Evolutionary conservation across 2,113 vertebrate species (phyloP).

Genomic region (Callochromis pleurospilus): DNA sequence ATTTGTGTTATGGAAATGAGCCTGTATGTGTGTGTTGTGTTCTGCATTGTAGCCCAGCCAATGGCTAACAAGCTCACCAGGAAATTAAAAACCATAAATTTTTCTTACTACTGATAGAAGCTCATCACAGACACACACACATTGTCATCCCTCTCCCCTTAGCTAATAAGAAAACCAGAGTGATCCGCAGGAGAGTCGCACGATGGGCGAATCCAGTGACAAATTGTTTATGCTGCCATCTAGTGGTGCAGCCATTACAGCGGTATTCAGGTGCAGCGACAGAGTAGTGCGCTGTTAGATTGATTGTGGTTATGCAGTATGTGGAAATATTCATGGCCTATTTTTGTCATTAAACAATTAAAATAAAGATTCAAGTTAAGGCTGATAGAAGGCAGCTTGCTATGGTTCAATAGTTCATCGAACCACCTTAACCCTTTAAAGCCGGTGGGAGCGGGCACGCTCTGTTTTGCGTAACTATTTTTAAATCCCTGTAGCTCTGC

Average conservation of each 20-base stretch:
- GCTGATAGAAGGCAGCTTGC: not conserved
- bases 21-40: constrained; percentile 81
- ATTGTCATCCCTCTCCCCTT: constrained; percentile 46
- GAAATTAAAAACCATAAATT: constrained; percentile 99
- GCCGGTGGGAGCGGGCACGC: fast-evolving
- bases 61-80: constrained; percentile 85
- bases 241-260: not conserved
- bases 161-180: constrained; percentile 43
- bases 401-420: fast-evolving
- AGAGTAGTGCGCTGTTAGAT: not conserved
- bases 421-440: not conserved
- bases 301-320: not conserved
- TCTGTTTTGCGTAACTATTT: too few species aligned
- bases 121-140: constrained; percentile 5
- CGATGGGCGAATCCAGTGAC: not conserved
- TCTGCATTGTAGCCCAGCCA: constrained; percentile 89
- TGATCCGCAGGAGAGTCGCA: not conserved
- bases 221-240: not conserved
- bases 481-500: too few species aligned
- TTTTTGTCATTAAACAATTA: not conserved
- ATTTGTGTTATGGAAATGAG: constrained; percentile 80
- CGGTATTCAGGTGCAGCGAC: not conserved
- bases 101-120: constrained; percentile 85
- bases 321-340: fast-evolving
- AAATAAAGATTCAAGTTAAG: not conserved